Base-by-base conservation (phyloP, 2,113 vertebrate species). In the Callospermophilus lateralis region DNA sequence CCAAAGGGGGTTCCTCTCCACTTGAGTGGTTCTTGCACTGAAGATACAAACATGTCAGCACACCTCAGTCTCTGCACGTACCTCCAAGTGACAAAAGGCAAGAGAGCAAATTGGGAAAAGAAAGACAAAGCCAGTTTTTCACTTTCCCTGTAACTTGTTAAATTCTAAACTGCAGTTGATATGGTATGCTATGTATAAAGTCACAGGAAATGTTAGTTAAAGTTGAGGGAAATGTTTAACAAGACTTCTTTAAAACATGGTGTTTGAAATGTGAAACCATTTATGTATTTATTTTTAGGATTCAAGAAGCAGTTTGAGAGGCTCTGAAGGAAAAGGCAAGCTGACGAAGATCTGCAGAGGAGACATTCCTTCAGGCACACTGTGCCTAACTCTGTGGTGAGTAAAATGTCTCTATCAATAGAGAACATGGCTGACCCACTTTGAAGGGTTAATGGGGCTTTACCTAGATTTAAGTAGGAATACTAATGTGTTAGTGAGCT, bases 391-490 rank as follows among this genome's bases (percentile, higher is more conserved):
- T 74, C 37, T 15, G 51, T 26, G 32, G 34, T 39, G 72, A 86
- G 76, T 51, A 37, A 63, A 61, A n/a, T 8, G 5, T 58, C 78
- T 88, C 67, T 76, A 22, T 76, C 61, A 53, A 37, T 45, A 90
- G 8, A 76, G 42, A 80, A 90, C 26, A 22, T 2, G 11, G 24
- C 37, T 61, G 68, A 58, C 45, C 26, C 89, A 77, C 67, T 55
- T 77, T 45, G 26, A 76, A 45, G 72, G 32, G 76, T 65, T 87
- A 70, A 37, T 20, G 30, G 84, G 34, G 22, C 89, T 76, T 83
- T 89, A 73, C 70, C 45, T 42, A 17, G 65, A 51, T 68, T 74
- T 84, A 65, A 76, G 61, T 51, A 37, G 73, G 70, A 95, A 93
- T 48, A 70, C 19, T 26, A 13, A 72, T 39, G 79, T 24, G 24